Percentiles rank a stretch among this genome's conserved stretches.
Conservation (phyloP, 2,113 vertebrate genomes). For the Scalopus aquaticus region DNA sequence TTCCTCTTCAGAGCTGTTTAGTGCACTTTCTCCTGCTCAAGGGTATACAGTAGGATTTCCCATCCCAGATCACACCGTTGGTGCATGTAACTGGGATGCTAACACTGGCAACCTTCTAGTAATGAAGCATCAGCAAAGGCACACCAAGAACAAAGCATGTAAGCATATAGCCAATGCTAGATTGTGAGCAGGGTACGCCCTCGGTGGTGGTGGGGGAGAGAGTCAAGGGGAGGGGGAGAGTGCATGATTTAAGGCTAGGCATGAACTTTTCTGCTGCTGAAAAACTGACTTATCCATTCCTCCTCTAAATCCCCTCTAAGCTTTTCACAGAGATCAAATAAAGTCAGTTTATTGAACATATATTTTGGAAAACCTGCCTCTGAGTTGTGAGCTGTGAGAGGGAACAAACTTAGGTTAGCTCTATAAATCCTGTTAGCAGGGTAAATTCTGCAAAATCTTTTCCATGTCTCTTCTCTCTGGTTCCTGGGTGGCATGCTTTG, state of each 20-base stretch:
- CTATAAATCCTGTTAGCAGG: conserved; percentile 52
- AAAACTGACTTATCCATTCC: conserved; percentile 30
- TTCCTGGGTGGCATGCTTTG: neutral
- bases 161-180: conserved; percentile 33
- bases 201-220: neutral
- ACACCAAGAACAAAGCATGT: conserved; percentile 54
- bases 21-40: conserved; percentile 20
- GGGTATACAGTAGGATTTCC: conserved; percentile 52
- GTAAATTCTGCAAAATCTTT: conserved; percentile 30
- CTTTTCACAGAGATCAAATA: conserved; percentile 56
- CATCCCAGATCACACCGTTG: conserved; percentile 41
- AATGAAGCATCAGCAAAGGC: conserved; percentile 32
- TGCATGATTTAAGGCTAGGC: neutral
- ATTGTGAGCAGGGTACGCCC: conserved; percentile 15
- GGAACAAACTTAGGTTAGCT: neutral
- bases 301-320: conserved; percentile 56
- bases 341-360: conserved; percentile 60
- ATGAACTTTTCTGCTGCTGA: neutral
- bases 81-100: conserved; percentile 31
- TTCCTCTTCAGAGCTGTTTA: conserved; percentile 64
- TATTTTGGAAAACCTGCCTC: conserved; percentile 51
- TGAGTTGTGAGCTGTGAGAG: conserved; percentile 22
- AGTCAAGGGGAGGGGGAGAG: neutral
- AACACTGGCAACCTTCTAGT: conserved; percentile 29
- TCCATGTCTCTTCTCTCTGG: neutral